phyloP scores from a whole-genome alignment of 2,113 vertebrate genomes.

The Rhizomys pruinosus region DNA sequence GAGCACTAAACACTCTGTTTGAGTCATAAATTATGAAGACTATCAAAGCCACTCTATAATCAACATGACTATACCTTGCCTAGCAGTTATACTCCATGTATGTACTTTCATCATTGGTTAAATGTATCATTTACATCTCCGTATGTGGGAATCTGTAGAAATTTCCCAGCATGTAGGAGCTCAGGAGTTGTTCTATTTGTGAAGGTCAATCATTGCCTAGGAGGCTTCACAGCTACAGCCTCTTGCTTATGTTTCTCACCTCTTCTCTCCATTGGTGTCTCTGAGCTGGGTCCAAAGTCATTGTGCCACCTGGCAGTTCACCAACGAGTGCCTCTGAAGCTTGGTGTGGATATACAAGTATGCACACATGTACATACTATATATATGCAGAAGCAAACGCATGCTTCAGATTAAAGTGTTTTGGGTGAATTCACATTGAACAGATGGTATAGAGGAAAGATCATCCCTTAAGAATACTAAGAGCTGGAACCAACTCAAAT shows the following conservation, averaged over 20 bases:
- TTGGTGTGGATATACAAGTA: background rate
- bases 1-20: constrained; percentile 28
- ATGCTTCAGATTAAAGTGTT: background rate
- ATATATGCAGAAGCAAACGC: background rate
- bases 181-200: constrained; percentile 51
- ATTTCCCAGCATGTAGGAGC: constrained; percentile 20
- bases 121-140: background rate
- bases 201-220: constrained; percentile 62
- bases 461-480: background rate
- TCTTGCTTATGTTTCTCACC: constrained; percentile 60
- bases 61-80: background rate
- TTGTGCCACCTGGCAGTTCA: background rate
- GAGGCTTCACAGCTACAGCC: constrained; percentile 46
- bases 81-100: too few relatives aligned
- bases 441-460: background rate
- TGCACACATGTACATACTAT: background rate
- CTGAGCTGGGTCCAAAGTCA: background rate
- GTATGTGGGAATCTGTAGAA: background rate
- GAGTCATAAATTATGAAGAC: background rate
- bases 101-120: background rate
- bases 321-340: background rate
- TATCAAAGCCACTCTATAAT: background rate
- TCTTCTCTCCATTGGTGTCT: background rate
- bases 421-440: background rate
- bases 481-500: too few relatives aligned